These are phyloP conservation scores for Electrophaes corylata DNA, from an alignment of 2,888 invertebrate genomes.

Conservation along the genomic window DNA sequence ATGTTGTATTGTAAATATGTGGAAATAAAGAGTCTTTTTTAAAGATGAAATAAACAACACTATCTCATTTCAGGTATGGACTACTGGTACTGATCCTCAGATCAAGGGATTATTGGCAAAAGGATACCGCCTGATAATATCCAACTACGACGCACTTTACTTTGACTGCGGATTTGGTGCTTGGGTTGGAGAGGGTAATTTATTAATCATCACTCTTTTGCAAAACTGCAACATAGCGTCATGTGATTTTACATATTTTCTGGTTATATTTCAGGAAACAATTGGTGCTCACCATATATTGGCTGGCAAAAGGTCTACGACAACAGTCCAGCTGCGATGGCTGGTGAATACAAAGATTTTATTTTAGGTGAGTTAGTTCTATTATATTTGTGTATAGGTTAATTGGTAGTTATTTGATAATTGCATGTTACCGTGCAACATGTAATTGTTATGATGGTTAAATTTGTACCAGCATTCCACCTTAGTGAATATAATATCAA, in stretches of 20 bases:
- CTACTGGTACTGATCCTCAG: constrained; percentile 86
- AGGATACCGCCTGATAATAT: constrained; percentile 90
- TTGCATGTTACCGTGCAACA: too few species aligned
- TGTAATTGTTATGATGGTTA: too few species aligned
- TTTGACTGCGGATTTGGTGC: constrained; percentile 93
- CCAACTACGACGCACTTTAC: constrained; percentile 94
- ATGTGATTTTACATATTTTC: not conserved
- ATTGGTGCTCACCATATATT: constrained; percentile 96
- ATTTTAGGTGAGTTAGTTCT: constrained; percentile 83
- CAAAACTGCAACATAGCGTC: not conserved
- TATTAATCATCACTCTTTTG: not conserved
- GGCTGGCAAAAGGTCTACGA: constrained; percentile 95
- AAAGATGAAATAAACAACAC: not conserved
- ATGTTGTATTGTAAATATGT: too few species aligned
- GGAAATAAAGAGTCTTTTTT: too few species aligned
- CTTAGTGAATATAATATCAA: too few species aligned
- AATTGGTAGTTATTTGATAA: too few species aligned
- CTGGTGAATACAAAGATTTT: constrained; percentile 76
- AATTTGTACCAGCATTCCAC: too few species aligned
- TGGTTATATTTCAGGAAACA: constrained; percentile 84
- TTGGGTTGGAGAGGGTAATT: constrained; percentile 88
- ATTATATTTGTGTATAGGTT: not conserved
- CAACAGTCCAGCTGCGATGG: constrained; percentile 87
- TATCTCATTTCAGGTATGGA: constrained; percentile 86
- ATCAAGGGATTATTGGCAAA: constrained; percentile 87